Base-by-base conservation (phyloP, 1,140 invertebrate genomes). In the Amphibalanus amphitrite region DNA sequence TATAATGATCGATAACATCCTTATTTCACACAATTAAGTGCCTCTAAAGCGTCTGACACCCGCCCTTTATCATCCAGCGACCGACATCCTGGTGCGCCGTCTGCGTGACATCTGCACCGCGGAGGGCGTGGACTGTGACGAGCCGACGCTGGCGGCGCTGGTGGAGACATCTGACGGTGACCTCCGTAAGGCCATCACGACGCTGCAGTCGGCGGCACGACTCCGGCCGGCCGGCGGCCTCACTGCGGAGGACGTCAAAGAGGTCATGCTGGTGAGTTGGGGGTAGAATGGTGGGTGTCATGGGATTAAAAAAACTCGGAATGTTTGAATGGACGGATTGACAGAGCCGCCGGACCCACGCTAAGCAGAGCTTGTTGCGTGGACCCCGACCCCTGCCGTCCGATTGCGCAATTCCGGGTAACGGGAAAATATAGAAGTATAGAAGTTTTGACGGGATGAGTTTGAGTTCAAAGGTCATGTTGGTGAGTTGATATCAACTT, bases 111-210 rank as follows among this genome's bases (percentile, higher is more conserved):
- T 99, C 75, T 91, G 90, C 78, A 80, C 85, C 13, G 80, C 87
- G 73, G 97, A 99, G 82, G 85, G 85, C 38, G 84, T 99, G 0
- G 82, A 86, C 29, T 87, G 87, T 74, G 87, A 90, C 0, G 82
- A 85, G 40, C 86, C 86, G 75, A 86, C 88, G 6, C 80, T 97
- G 33, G 81, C 88, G 71, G 84, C 85, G 29, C 84, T 99, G 28
- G 89, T 98, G 1, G 85, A 90, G 74, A 89, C 90, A 10, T 94
- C 92, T 17, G 91, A 92, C 70, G 97, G 97, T 28, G 97, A 99
- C 84, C 83, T 99, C 78, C 84, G 97, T 76, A 86, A 90, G 73
- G 94, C 95, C 0, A 95, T 98, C 40, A 98, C 95, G 26, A 89
- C 88, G 59, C 81, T 98, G n/a, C 96, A 98, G 78, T 94, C 92